Evolutionary conservation across 64 coral and sea anemone genomes (phyloP).

Genomic region (Orbicella faveolata): DNA sequence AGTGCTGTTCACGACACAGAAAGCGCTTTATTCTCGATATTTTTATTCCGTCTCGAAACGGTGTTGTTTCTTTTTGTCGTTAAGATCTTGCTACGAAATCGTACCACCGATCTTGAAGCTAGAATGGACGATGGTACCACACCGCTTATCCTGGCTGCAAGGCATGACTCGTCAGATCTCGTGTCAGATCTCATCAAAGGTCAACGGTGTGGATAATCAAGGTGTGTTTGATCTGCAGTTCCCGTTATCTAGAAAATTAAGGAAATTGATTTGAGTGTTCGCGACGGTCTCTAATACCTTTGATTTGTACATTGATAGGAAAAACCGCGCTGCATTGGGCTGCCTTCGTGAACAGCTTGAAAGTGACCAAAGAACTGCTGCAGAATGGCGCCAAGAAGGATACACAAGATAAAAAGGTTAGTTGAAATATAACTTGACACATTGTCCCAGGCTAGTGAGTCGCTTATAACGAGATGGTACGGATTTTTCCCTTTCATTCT

Average conservation of each 20-base stretch:
- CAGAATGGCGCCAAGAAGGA: conserved; percentile 93
- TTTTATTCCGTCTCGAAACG: neutral
- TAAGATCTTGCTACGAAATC: conserved; percentile 82
- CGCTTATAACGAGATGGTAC: too few relatives aligned
- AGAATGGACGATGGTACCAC: conserved; percentile 85
- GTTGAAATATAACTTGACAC: neutral
- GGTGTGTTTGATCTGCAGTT: conserved; percentile 12
- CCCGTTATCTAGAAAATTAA: neutral
- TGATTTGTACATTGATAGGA: conserved; percentile 33
- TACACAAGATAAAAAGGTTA: conserved; percentile 87
- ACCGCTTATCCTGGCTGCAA: conserved; percentile 85
- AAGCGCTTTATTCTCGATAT: neutral
- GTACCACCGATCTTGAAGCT: conserved; percentile 88
- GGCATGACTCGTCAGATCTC: conserved; percentile 75
- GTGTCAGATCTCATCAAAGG: conserved; percentile 94
- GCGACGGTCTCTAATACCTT: neutral
- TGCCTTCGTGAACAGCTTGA: conserved; percentile 80
- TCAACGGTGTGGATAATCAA: conserved; percentile 90
- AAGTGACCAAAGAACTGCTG: conserved; percentile 73
- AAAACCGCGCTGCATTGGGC: conserved; percentile 96
- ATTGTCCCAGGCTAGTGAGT: neutral
- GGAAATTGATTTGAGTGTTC: neutral
- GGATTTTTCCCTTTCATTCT: neutral
- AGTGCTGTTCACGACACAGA: too few relatives aligned
- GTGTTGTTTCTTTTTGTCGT: neutral